Evolutionary conservation across 2,797 vertebrate genomes (phyloP).

Genomic region (Nannoperca obscura): DNA sequence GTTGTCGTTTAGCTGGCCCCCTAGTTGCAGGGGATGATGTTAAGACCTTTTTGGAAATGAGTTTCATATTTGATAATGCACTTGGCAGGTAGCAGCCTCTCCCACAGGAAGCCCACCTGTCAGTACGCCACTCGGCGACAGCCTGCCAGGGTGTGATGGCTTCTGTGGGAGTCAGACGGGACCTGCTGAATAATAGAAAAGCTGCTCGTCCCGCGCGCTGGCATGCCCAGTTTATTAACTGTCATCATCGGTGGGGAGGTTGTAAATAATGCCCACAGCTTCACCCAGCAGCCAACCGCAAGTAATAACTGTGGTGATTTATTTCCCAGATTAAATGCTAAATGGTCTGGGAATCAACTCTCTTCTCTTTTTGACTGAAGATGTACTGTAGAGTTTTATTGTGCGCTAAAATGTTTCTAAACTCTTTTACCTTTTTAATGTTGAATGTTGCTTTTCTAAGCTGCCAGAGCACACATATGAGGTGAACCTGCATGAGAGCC

Average conservation of each 20-base stretch:
- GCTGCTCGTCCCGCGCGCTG: slow-evolving; percentile 20
- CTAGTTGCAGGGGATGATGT: slow-evolving; percentile 42
- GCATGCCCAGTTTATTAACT: slow-evolving; percentile 64
- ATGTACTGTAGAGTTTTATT: slow-evolving; percentile 35
- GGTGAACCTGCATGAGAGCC: slow-evolving; percentile 19
- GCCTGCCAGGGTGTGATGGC: slow-evolving; percentile 31
- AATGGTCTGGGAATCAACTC: slow-evolving; percentile 45
- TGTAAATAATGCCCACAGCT: slow-evolving; percentile 64
- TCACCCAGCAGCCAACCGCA: slow-evolving; percentile 49
- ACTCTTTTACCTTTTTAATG: slow-evolving; percentile 2
- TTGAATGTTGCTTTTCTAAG: neutral
- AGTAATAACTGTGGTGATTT: slow-evolving; percentile 64
- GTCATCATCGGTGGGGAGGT: slow-evolving; percentile 54
- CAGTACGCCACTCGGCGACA: slow-evolving; percentile 32
- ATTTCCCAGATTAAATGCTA: slow-evolving; percentile 60
- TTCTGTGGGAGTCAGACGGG: slow-evolving; percentile 41
- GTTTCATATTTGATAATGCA: slow-evolving; percentile 59
- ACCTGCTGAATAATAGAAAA: slow-evolving; percentile 63
- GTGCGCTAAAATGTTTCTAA: slow-evolving; percentile 19
- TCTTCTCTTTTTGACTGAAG: slow-evolving; percentile 31
- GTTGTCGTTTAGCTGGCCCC: neutral
- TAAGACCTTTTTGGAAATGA: slow-evolving; percentile 46
- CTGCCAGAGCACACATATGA: slow-evolving; percentile 27
- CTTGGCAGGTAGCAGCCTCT: slow-evolving; percentile 39
- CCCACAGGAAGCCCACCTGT: slow-evolving; percentile 57